A percentile compares a stretch with the other conserved stretches of the same genome.
These are phyloP conservation scores for Corythoichthys haematopterus DNA, from an alignment of 2,113 vertebrate genomes.

Conservation along the genomic window DNA sequence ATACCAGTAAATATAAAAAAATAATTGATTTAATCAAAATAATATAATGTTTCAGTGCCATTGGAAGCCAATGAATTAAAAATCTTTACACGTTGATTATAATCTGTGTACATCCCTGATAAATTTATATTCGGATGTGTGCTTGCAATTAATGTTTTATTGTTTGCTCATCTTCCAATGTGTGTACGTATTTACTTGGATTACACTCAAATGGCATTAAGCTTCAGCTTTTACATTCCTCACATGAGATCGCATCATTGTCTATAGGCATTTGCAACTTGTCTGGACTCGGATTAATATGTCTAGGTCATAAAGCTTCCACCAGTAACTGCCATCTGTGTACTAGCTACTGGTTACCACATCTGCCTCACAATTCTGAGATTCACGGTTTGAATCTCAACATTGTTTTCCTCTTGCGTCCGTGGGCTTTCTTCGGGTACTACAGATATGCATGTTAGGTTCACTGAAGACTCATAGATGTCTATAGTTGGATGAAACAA, in stretches of 20 bases:
- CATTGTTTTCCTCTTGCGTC: too few relatives aligned
- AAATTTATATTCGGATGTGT: not conserved
- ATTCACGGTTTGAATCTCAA: too few relatives aligned
- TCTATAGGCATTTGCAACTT: constrained; percentile 47
- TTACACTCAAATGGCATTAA: not conserved
- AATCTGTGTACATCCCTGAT: too few relatives aligned
- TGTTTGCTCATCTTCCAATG: not conserved
- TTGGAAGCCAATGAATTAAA: too few relatives aligned
- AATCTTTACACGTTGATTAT: too few relatives aligned
- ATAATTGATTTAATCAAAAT: too few relatives aligned
- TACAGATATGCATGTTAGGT: not conserved
- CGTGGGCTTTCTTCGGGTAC: too few relatives aligned
- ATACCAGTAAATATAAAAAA: too few relatives aligned
- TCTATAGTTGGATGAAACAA: not conserved
- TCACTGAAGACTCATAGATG: too few relatives aligned
- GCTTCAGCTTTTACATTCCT: constrained; percentile 1
- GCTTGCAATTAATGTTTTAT: constrained; percentile 3
- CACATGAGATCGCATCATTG: constrained; percentile 12
- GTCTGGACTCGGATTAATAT: constrained; percentile 67
- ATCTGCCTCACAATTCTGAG: too few relatives aligned
- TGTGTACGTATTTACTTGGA: not conserved
- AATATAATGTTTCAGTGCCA: too few relatives aligned
- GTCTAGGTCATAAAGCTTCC: constrained; percentile 66
- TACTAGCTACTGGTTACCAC: not conserved
- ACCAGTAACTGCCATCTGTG: constrained; percentile 58